phyloP scores from a whole-genome alignment of 2,797 vertebrate species.

The Argya squamiceps region DNA sequence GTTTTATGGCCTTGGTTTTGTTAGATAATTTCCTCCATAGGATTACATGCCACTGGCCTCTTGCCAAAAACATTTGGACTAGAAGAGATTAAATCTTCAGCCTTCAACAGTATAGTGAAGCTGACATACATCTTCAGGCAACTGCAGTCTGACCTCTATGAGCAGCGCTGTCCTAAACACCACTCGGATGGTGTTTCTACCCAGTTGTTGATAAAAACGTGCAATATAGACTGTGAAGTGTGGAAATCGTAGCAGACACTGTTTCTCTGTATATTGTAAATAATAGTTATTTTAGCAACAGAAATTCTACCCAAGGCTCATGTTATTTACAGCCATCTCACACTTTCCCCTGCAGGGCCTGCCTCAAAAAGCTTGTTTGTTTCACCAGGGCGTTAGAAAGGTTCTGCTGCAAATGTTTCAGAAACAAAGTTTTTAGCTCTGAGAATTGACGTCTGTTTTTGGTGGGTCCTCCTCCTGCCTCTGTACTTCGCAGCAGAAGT shows the following conservation, averaged over 20 bases:
- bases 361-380: not conserved
- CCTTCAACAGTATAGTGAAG: not conserved
- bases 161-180: not conserved
- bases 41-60: not conserved
- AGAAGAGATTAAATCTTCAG: not conserved
- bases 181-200: not conserved
- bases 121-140: not conserved
- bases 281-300: not conserved
- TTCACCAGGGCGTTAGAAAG: not conserved
- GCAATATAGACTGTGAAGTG: not conserved
- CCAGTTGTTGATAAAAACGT: not conserved
- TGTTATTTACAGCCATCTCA: not conserved
- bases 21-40: not conserved
- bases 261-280: not conserved
- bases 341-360: not conserved
- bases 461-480: not conserved
- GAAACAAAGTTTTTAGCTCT: not conserved
- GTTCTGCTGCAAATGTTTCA: not conserved
- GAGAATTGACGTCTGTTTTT: not conserved
- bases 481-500: not conserved
- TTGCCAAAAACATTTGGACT: not conserved
- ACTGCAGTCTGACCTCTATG: not conserved
- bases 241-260: not conserved
- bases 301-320: not conserved
- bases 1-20: not conserved